Evolutionary conservation across 2,113 vertebrate genomes (phyloP).

Genomic region (Otus sunia): DNA sequence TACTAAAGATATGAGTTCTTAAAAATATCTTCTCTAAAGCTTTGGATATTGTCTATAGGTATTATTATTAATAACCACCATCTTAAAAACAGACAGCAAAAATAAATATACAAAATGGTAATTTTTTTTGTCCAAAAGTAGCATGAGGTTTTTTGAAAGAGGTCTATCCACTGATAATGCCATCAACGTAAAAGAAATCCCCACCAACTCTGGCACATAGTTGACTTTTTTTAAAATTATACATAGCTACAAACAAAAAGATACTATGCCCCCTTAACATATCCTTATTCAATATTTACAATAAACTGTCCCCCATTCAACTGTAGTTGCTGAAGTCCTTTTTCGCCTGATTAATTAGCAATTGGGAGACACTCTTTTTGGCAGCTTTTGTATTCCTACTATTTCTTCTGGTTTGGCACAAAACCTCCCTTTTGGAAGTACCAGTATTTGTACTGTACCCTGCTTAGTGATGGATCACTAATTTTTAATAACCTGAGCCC

Average conservation of each 20-base stretch:
- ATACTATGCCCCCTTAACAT: slow-evolving; percentile 17
- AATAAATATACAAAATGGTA: not conserved
- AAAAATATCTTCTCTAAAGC: not conserved
- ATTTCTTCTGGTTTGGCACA: slow-evolving; percentile 72
- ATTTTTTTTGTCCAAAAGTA: not conserved
- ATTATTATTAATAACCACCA: not conserved
- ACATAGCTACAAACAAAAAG: slow-evolving; percentile 17
- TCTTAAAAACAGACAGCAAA: not conserved
- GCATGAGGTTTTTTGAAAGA: slow-evolving; percentile 1
- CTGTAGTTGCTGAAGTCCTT: slow-evolving; percentile 57
- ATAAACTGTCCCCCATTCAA: slow-evolving; percentile 40
- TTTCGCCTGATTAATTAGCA: slow-evolving; percentile 78
- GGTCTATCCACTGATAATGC: not conserved
- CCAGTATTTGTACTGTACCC: slow-evolving; percentile 70
- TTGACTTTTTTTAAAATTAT: not conserved
- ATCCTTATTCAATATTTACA: slow-evolving; percentile 66
- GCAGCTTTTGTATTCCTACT: slow-evolving; percentile 76
- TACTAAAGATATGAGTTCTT: not conserved
- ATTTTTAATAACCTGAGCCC: slow-evolving; percentile 73
- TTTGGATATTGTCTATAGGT: not conserved
- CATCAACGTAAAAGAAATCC: not conserved
- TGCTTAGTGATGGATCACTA: slow-evolving; percentile 78
- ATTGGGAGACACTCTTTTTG: slow-evolving; percentile 76
- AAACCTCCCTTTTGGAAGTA: slow-evolving; percentile 67
- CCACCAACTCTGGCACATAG: not conserved